Evolutionary conservation across 2,797 vertebrate species (phyloP).

Genomic region (Psittacula echo): DNA sequence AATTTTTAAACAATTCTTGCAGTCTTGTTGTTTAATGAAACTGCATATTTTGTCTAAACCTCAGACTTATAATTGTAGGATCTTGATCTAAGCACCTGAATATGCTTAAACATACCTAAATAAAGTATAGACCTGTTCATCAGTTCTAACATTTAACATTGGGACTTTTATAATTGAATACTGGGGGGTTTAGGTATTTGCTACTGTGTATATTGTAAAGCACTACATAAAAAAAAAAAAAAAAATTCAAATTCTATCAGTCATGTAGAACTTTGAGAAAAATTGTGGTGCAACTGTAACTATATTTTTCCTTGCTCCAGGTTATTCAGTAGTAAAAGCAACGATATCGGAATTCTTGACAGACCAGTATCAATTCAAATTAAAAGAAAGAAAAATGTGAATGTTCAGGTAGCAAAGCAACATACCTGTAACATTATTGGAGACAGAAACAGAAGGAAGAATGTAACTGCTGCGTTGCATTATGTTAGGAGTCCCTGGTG

Average conservation of each 20-base stretch:
- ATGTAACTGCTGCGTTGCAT: neutral
- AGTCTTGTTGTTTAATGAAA: neutral
- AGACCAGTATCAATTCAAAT: neutral
- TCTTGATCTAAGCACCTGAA: neutral
- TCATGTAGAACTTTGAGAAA: neutral
- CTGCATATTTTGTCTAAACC: neutral
- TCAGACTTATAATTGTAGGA: neutral
- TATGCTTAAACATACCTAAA: neutral
- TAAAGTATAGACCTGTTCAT: neutral
- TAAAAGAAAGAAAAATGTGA: neutral
- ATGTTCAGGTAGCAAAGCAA: neutral
- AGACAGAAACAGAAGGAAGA: neutral
- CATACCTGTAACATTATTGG: neutral
- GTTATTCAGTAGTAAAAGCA: neutral
- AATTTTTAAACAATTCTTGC: neutral
- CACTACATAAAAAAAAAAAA: neutral
- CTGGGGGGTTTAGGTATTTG: neutral
- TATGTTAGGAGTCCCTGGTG: neutral
- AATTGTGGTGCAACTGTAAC: neutral
- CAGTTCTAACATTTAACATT: neutral
- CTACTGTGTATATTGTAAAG: accelerated
- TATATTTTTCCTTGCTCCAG: neutral
- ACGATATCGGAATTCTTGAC: neutral
- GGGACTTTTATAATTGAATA: neutral
- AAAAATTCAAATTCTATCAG: neutral